These are phyloP conservation scores for Chelmon rostratus DNA, from an alignment of 2,797 vertebrate genomes.

Conservation along the genomic window DNA sequence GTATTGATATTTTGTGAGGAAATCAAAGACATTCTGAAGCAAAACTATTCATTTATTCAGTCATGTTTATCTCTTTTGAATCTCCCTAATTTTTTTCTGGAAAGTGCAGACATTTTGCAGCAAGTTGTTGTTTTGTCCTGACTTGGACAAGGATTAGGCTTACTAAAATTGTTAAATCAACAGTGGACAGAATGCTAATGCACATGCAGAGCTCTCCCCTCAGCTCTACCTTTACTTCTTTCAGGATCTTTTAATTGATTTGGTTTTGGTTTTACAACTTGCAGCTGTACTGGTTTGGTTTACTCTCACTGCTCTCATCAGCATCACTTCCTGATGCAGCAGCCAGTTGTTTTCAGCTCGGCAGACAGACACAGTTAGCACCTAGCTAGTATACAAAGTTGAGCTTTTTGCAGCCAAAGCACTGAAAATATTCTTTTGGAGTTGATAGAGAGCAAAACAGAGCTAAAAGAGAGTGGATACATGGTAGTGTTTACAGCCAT, in stretches of 20 bases:
- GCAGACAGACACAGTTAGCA: neutral
- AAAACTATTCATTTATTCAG: too few species aligned
- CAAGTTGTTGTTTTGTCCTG: neutral
- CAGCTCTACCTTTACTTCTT: neutral
- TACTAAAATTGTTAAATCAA: neutral
- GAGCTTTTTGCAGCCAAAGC: neutral
- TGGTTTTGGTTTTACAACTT: neutral
- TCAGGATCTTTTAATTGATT: neutral
- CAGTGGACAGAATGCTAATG: neutral
- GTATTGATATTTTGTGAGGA: neutral
- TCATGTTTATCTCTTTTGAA: neutral
- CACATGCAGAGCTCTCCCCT: neutral
- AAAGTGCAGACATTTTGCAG: neutral
- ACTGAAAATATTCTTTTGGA: neutral
- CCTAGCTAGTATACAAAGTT: neutral
- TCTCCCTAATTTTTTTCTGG: neutral
- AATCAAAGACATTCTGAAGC: neutral
- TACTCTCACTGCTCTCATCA: neutral
- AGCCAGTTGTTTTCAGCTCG: neutral
- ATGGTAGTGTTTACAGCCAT: too few species aligned
- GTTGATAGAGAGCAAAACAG: neutral
- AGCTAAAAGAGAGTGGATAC: neutral
- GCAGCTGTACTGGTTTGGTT: neutral
- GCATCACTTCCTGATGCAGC: neutral
- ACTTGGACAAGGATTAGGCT: neutral